Evolutionary conservation across 2,797 vertebrate genomes (phyloP).

Genomic region (Nothura maculosa): DNA sequence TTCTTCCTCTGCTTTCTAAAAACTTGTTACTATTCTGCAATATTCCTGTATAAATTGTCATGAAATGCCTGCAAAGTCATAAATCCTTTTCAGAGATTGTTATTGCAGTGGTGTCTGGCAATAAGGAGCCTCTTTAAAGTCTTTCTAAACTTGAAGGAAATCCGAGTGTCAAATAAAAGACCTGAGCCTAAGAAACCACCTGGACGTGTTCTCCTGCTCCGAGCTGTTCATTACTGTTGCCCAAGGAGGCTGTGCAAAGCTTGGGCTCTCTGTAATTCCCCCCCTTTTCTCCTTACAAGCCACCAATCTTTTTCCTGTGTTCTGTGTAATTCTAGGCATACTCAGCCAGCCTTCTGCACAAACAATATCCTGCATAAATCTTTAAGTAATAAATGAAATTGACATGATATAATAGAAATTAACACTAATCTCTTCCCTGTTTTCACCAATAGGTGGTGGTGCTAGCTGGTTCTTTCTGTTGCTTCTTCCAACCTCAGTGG

Average conservation of each 20-base stretch:
- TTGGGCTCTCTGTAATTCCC: background rate
- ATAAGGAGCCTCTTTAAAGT: background rate
- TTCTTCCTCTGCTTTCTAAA: background rate
- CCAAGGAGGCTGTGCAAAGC: background rate
- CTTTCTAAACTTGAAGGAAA: background rate
- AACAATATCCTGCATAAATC: background rate
- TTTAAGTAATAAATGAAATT: background rate
- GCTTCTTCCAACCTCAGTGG: background rate
- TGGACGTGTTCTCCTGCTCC: background rate
- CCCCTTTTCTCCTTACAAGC: background rate
- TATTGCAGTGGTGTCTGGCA: background rate
- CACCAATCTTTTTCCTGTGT: background rate
- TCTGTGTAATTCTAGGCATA: background rate
- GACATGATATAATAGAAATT: background rate
- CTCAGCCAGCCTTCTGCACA: background rate
- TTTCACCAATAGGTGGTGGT: slow-evolving; percentile 66
- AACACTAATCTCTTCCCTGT: background rate
- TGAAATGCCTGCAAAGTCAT: background rate
- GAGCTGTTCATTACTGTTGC: background rate
- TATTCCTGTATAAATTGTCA: background rate
- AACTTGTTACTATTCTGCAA: background rate
- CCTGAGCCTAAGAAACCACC: background rate
- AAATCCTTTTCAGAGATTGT: slow-evolving; percentile 1
- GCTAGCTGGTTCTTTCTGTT: slow-evolving; percentile 49
- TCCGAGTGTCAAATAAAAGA: background rate